These are phyloP conservation scores for Phocides pigmalion DNA, from an alignment of 1,140 invertebrate species.

Conservation along the genomic window DNA sequence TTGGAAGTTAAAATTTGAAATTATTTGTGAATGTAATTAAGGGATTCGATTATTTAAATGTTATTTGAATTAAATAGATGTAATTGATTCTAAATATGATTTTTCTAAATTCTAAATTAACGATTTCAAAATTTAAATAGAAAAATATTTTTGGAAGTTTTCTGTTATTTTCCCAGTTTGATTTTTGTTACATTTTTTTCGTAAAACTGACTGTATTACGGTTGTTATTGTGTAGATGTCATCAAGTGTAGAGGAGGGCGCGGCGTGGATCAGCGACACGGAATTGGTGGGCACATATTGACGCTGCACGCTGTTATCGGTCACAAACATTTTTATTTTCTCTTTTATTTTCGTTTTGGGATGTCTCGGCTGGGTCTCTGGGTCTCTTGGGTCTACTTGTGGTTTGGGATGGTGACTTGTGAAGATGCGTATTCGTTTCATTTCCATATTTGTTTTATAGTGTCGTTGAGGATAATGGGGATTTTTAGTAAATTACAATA, in stretches of 20 bases:
- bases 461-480: no score
- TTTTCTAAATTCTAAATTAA: no score
- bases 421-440: no score
- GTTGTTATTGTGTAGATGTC: slow-evolving; percentile 64
- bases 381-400: neutral
- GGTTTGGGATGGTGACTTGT: no score
- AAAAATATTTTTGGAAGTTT: neutral
- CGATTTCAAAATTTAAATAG: no score
- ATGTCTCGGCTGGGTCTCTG: neutral
- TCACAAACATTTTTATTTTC: slow-evolving; percentile 50
- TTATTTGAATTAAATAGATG: no score
- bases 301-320: slow-evolving; percentile 57
- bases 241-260: slow-evolving; percentile 75
- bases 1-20: no score
- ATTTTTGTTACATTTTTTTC: neutral
- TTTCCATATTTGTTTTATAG: no score
- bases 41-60: no score
- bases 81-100: no score
- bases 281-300: slow-evolving; percentile 77
- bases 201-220: neutral
- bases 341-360: slow-evolving; percentile 38
- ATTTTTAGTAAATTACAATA: no score
- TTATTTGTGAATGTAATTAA: no score
- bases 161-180: neutral
- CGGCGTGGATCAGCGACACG: slow-evolving; percentile 80